These are phyloP conservation scores for Noctua comes DNA, from an alignment of 2,888 invertebrate species.

Conservation along the genomic window DNA sequence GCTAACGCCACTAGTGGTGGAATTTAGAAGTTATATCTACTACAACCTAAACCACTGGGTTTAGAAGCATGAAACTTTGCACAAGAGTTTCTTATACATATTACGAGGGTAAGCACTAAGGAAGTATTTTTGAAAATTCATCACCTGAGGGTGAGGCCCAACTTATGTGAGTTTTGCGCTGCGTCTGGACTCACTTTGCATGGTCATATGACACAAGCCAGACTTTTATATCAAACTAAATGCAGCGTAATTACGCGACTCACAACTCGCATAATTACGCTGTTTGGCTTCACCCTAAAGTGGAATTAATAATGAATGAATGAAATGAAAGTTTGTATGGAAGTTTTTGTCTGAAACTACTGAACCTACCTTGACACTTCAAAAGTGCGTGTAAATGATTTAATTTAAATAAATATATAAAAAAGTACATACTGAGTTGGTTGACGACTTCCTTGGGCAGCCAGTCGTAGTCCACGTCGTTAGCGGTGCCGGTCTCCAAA, in stretches of 20 bases:
- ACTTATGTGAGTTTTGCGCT: too few relatives aligned
- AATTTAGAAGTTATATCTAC: not conserved
- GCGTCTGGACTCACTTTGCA: not conserved
- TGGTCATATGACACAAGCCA: not conserved
- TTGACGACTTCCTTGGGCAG: conserved; percentile 97
- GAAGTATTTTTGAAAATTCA: not conserved
- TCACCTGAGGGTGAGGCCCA: not conserved
- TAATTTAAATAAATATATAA: not conserved
- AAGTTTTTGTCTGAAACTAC: not conserved
- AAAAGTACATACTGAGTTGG: conserved; percentile 93
- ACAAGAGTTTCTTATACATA: not conserved
- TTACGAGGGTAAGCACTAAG: not conserved
- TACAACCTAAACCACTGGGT: not conserved
- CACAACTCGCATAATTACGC: not conserved
- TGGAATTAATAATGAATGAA: not conserved
- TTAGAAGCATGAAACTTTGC: not conserved
- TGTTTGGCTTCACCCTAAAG: not conserved
- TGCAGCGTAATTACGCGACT: not conserved
- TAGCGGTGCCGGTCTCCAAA: conserved; percentile 97
- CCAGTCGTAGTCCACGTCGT: conserved; percentile 99
- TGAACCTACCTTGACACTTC: not conserved
- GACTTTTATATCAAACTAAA: not conserved
- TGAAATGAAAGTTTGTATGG: not conserved
- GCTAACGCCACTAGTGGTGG: not conserved
- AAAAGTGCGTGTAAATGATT: not conserved